Conservation (phyloP, 2,888 invertebrate genomes). For the Lasioglossum leucozonium region DNA sequence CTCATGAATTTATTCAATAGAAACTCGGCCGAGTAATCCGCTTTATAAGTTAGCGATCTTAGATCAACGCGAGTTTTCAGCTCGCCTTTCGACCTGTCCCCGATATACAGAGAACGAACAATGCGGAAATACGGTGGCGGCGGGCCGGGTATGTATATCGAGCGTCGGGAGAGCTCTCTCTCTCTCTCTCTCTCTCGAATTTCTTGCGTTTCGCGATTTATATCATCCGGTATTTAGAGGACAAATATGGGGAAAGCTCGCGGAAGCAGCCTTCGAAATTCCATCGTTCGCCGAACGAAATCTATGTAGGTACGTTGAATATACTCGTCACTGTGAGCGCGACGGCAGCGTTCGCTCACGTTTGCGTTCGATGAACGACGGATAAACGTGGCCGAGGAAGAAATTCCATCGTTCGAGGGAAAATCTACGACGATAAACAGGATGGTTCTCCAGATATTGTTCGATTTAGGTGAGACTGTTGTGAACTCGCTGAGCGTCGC, state of each 20-base stretch:
- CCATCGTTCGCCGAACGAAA: slow-evolving; percentile 18
- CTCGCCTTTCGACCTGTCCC: slow-evolving; percentile 29
- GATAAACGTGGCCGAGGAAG: not conserved
- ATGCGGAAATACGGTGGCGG: slow-evolving; percentile 51
- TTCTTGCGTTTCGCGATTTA: slow-evolving; percentile 21
- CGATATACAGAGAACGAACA: slow-evolving; percentile 46
- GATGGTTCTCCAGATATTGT: not conserved
- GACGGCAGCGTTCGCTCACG: not conserved
- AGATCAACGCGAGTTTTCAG: slow-evolving; percentile 42
- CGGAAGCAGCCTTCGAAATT: slow-evolving; percentile 26
- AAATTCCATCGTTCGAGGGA: not conserved
- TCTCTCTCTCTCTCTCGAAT: not conserved
- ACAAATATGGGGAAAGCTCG: slow-evolving; percentile 11
- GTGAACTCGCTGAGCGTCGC: no score
- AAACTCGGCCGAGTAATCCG: slow-evolving; percentile 50
- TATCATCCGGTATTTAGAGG: slow-evolving; percentile 36
- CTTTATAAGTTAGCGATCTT: slow-evolving; percentile 60
- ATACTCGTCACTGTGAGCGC: not conserved
- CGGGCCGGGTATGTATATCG: slow-evolving; percentile 7
- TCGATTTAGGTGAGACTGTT: not conserved
- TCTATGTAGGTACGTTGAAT: not conserved
- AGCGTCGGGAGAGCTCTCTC: not conserved
- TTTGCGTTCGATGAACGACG: not conserved
- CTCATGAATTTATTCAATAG: slow-evolving; percentile 72
- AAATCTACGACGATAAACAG: not conserved